phyloP scores from a whole-genome alignment of 2,888 invertebrate genomes.

The Sinopyrophorus schimmeli region DNA sequence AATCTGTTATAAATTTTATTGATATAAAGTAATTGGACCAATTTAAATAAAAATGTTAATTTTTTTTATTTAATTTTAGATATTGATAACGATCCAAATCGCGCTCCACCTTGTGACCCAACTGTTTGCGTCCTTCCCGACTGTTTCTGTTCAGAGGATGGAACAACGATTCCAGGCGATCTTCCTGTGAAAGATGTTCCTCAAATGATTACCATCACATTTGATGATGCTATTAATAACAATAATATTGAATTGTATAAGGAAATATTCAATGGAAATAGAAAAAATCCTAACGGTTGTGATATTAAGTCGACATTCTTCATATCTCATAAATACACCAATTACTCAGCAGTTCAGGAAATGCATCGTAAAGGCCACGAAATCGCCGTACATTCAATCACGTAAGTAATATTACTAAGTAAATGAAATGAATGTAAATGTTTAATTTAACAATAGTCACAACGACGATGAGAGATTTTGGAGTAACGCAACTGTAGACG shows the following conservation, averaged over 20 bases:
- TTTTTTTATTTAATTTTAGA: constrained; percentile 67
- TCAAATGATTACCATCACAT: constrained; percentile 93
- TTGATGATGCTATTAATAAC: constrained; percentile 93
- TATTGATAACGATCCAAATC: constrained; percentile 91
- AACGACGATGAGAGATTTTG: constrained; percentile 91
- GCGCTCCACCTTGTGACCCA: constrained; percentile 88
- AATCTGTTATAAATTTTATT: too few relatives aligned
- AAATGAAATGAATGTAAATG: constrained; percentile 1
- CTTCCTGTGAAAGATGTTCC: constrained; percentile 83
- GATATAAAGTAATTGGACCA: too few relatives aligned
- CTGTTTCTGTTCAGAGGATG: constrained; percentile 93
- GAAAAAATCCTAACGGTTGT: constrained; percentile 92
- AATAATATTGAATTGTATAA: constrained; percentile 93
- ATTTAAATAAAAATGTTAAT: not conserved
- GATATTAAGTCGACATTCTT: constrained; percentile 92
- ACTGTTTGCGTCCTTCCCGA: constrained; percentile 85
- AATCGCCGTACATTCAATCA: constrained; percentile 91
- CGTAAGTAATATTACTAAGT: constrained; percentile 76
- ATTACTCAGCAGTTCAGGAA: constrained; percentile 91
- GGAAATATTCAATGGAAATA: constrained; percentile 85
- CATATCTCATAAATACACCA: constrained; percentile 90
- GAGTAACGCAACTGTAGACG: constrained; percentile 89
- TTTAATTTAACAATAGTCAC: constrained; percentile 62
- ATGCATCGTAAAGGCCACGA: constrained; percentile 90
- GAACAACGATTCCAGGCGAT: constrained; percentile 84